These are phyloP conservation scores for Disparrhopalites patrizii DNA, from an alignment of 2,888 invertebrate species.

Conservation along the genomic window DNA sequence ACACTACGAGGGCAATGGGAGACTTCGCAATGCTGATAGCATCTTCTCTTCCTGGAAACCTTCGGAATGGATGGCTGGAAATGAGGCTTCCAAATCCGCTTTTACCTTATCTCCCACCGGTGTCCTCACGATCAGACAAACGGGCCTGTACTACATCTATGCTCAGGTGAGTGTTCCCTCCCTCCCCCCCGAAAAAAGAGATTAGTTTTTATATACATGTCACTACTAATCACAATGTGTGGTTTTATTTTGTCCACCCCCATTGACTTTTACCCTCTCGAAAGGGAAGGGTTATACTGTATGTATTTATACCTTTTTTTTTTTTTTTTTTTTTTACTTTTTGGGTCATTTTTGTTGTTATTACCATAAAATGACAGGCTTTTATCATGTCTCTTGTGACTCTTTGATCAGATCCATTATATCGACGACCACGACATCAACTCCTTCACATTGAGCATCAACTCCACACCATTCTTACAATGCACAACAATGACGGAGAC, in stretches of 20 bases:
- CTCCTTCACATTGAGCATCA: slow-evolving; percentile 66
- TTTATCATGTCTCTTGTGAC: no score
- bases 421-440: slow-evolving; percentile 71
- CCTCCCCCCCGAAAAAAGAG: no score
- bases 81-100: slow-evolving; percentile 38
- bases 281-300: no score
- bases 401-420: slow-evolving; percentile 65
- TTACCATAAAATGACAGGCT: no score
- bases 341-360: no score
- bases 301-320: no score
- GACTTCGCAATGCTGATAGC: slow-evolving; percentile 61
- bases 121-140: slow-evolving; percentile 63
- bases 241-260: neutral
- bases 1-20: slow-evolving; percentile 61
- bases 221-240: neutral
- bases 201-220: no score
- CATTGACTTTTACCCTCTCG: no score
- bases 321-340: no score
- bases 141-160: slow-evolving; percentile 72
- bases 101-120: slow-evolving; percentile 54
- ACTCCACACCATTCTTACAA: slow-evolving; percentile 64
- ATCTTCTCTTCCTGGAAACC: slow-evolving; percentile 66
- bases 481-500: slow-evolving; percentile 67
- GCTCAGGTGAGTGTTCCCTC: slow-evolving; percentile 66
- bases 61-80: slow-evolving; percentile 58